A percentile compares a stretch with the other conserved stretches of the same genome.
phyloP scores from a whole-genome alignment of 1,140 invertebrate genomes.

The Orius laevigatus region DNA sequence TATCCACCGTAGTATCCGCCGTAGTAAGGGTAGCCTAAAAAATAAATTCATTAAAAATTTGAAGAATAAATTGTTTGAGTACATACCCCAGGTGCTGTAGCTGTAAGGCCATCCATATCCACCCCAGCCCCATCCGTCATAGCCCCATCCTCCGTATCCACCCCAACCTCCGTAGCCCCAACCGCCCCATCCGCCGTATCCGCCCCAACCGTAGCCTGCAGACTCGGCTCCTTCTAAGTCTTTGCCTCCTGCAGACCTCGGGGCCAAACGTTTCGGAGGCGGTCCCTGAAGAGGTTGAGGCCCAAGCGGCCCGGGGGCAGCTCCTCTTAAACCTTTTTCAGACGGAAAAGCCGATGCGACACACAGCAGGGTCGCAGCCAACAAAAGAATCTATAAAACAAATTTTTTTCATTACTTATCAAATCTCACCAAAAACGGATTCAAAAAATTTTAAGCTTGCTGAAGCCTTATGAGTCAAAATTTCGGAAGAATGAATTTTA shows the following conservation, averaged over 20 bases:
- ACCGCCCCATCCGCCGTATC: constrained; percentile 10
- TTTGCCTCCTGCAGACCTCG: constrained; percentile 8
- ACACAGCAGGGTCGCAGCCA: neutral
- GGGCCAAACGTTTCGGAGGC: no score
- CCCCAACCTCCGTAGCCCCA: constrained; percentile 1
- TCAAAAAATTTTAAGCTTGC: no score
- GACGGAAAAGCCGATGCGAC: constrained; percentile 21
- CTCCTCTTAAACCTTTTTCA: constrained; percentile 25
- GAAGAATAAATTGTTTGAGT: no score
- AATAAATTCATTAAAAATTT: no score
- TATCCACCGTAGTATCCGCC: no score
- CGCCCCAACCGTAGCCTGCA: constrained; percentile 27
- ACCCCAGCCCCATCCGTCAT: neutral
- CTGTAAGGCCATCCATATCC: neutral
- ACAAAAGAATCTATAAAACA: neutral
- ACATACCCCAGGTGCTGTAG: neutral
- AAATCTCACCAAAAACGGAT: no score
- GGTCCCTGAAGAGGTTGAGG: no score
- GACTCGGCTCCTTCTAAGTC: constrained; percentile 29
- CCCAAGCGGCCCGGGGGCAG: constrained; percentile 11
- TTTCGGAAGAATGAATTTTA: no score
- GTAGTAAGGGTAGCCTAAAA: no score
- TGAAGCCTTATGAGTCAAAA: no score
- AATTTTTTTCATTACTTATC: no score
- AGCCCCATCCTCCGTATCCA: neutral